Base-by-base conservation (phyloP, 1,140 invertebrate genomes). In the Amphibalanus amphitrite region DNA sequence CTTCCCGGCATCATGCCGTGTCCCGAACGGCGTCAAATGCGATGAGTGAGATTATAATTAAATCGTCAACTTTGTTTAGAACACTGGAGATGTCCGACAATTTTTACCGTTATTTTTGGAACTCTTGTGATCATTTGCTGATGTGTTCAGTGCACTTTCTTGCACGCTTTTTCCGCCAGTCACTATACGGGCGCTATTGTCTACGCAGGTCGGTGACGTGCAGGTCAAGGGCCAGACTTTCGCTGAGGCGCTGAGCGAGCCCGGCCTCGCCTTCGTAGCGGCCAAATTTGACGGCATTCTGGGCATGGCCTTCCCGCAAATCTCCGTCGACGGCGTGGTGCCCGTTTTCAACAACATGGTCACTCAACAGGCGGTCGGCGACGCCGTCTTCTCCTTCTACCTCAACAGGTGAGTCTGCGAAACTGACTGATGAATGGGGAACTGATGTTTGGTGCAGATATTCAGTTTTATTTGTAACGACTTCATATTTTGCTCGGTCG, bases 311-410 rank as follows among this genome's bases (percentile, higher is more conserved):
- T 97, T 94, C 79, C 84, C 86, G 73, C 87, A 85, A 40, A 99
- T 99, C 77, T 85, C 80, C 40, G 95, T 93, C 74, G 92, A 97
- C 82, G 85, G 87, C 70, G 93, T 98, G 29, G 82, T 84, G 65
- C 94, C 96, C 0, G 91, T 97, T 25, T 98, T 99, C 80, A 88
- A 98, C 80, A 90, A 90, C 76, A 95, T 99, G 93, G 84, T 96
- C 29, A 83, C 88, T 29, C 95, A 99, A 81, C 85, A 87, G 20
- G 79, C 93, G 0, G 85, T 98, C 25, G 78, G 83, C 0, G 77
- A 86, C 72, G 87, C 94, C 0, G 82, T 98, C 28, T 99, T 99
- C 82, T 96, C 95, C 33, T 99, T 99, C 81, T 99, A 97, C 80
- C 84, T 99, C 10, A 93, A 89, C 81, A 86, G 88, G 89, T 89